phyloP scores from a whole-genome alignment of 2,797 vertebrate species.

The Esox lucius region DNA sequence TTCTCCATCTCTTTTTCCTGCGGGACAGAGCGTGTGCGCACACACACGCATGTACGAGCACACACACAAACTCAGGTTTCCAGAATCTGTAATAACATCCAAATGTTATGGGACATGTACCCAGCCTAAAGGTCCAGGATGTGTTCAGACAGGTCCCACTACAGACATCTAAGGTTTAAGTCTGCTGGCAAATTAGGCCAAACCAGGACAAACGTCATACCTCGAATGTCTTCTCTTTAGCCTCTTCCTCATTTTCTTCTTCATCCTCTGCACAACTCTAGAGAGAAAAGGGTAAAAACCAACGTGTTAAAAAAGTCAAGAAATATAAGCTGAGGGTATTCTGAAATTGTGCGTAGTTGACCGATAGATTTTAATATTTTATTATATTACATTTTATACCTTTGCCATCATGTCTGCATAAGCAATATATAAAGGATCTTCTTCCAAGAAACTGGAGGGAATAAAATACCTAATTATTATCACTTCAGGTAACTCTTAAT shows the following conservation, averaged over 20 bases:
- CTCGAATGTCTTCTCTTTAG: conserved; percentile 97
- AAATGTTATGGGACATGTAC: neutral
- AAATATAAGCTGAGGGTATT: neutral
- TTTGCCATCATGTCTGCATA: conserved; percentile 99
- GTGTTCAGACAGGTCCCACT: neutral
- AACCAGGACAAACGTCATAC: conserved; percentile 58
- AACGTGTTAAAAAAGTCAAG: no score
- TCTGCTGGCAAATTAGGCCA: neutral
- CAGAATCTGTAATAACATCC: neutral
- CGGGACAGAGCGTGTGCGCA: conserved; percentile 21
- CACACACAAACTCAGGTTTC: conserved; percentile 7
- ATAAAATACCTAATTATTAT: neutral
- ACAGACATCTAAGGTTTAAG: neutral
- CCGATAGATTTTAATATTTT: neutral
- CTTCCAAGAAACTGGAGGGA: conserved; percentile 83
- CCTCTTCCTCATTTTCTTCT: conserved; percentile 88
- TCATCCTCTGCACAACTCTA: conserved; percentile 84
- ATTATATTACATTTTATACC: conserved; percentile 67
- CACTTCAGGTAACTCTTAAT: neutral
- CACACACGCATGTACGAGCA: conserved; percentile 5
- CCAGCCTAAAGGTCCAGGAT: neutral
- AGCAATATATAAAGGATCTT: conserved; percentile 92
- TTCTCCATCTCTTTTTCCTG: conserved; percentile 99
- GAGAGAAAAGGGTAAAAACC: conserved; percentile 20
- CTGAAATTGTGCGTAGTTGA: neutral